Conservation (phyloP, 1,140 invertebrate species). For the Trissolcus basalis region DNA sequence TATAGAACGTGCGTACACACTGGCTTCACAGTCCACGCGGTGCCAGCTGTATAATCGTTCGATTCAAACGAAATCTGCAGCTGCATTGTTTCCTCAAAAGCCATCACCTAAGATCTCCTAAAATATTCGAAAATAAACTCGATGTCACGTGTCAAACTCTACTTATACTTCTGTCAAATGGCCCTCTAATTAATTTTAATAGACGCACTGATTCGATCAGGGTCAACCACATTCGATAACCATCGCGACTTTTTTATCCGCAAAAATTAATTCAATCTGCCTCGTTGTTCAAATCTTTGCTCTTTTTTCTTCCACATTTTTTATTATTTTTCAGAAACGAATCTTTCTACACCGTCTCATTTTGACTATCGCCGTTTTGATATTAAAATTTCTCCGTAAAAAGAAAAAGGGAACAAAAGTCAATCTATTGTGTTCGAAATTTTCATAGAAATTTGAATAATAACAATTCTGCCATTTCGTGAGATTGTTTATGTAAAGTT, state of each 20-base stretch:
- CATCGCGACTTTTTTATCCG: not conserved
- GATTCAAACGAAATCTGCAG: constrained; percentile 51
- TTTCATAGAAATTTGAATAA: too few relatives aligned
- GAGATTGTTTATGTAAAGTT: too few relatives aligned
- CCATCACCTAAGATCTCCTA: constrained; percentile 31
- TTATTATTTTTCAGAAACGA: too few relatives aligned
- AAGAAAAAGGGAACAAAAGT: too few relatives aligned
- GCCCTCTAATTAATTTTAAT: constrained; percentile 24
- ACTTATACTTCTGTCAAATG: constrained; percentile 8
- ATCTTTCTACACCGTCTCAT: too few relatives aligned
- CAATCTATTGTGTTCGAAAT: too few relatives aligned
- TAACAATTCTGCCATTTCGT: too few relatives aligned
- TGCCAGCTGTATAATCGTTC: constrained; percentile 54
- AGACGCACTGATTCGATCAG: constrained; percentile 7
- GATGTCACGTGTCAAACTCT: constrained; percentile 34
- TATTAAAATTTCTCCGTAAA: too few relatives aligned
- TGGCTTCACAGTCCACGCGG: constrained; percentile 27
- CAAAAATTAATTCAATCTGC: not conserved
- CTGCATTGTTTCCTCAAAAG: constrained; percentile 49
- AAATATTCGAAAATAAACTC: constrained; percentile 46
- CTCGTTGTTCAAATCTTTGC: not conserved
- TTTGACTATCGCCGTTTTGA: too few relatives aligned
- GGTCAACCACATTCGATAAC: constrained; percentile 9
- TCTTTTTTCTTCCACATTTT: too few relatives aligned
- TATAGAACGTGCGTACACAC: constrained; percentile 40